These are phyloP conservation scores for Drosophila differens DNA, from an alignment of 2,888 invertebrate species.

Conservation along the genomic window DNA sequence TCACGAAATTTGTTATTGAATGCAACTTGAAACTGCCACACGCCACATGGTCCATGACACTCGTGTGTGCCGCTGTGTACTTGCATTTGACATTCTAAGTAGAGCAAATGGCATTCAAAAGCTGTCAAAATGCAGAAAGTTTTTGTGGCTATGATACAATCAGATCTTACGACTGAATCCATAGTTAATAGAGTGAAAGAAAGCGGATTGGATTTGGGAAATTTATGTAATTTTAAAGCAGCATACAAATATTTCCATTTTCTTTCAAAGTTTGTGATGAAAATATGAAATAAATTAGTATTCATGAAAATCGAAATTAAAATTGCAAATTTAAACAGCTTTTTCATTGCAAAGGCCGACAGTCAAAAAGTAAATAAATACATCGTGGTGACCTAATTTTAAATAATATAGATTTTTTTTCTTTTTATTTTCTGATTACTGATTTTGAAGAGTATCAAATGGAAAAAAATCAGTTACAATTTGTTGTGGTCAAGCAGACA, in stretches of 20 bases:
- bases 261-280: background rate
- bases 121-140: constrained; percentile 49
- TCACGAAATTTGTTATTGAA: constrained; percentile 59
- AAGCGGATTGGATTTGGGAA: background rate
- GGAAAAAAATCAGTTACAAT: background rate
- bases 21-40: constrained; percentile 47
- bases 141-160: constrained; percentile 9
- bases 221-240: background rate
- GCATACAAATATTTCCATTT: background rate
- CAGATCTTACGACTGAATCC: background rate
- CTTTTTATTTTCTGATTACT: background rate
- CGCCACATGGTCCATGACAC: constrained; percentile 19
- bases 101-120: constrained; percentile 35
- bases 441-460: background rate
- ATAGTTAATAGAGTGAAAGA: constrained; percentile 1
- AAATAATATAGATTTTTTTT: background rate
- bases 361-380: background rate
- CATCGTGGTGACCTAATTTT: background rate
- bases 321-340: background rate
- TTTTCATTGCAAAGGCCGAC: background rate
- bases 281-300: background rate
- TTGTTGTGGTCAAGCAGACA: background rate
- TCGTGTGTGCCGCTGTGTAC: background rate
- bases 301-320: background rate
- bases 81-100: constrained; percentile 41